phyloP scores from a whole-genome alignment of 2,888 invertebrate genomes.

The Cerceris ruficornis region DNA sequence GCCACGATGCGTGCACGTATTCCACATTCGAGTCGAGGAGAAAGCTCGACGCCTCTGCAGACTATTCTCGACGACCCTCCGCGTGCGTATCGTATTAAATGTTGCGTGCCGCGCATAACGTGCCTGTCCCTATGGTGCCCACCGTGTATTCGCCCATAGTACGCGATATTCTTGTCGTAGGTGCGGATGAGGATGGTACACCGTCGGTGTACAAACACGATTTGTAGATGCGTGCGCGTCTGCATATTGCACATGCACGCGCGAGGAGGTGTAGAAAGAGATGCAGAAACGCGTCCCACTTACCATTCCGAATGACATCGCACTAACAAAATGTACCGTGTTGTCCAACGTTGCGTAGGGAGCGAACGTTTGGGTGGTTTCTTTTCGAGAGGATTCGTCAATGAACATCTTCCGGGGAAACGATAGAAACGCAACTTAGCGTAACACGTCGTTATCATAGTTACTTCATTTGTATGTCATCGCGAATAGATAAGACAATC shows the following conservation, averaged over 20 bases:
- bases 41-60: slow-evolving; percentile 75
- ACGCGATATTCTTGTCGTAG: slow-evolving; percentile 58
- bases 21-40: slow-evolving; percentile 36
- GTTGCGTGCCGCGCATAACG: slow-evolving; percentile 69
- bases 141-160: slow-evolving; percentile 63
- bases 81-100: slow-evolving; percentile 71
- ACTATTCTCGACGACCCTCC: slow-evolving; percentile 62
- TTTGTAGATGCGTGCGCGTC: slow-evolving; percentile 33
- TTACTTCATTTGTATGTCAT: too few species aligned
- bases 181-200: slow-evolving; percentile 64
- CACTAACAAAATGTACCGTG: slow-evolving; percentile 41
- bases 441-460: too few species aligned
- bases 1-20: slow-evolving; percentile 33
- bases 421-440: too few species aligned
- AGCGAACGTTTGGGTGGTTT: neutral
- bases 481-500: too few species aligned
- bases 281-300: slow-evolving; percentile 71
- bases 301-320: slow-evolving; percentile 67
- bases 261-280: slow-evolving; percentile 54
- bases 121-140: slow-evolving; percentile 70
- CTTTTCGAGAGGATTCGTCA: too few species aligned
- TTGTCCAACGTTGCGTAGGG: slow-evolving; percentile 22
- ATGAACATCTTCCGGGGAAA: too few species aligned
- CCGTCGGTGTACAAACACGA: slow-evolving; percentile 47
- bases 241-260: slow-evolving; percentile 14